Evolutionary conservation across 1,140 invertebrate species (phyloP).

Genomic region (Bombus picipes): DNA sequence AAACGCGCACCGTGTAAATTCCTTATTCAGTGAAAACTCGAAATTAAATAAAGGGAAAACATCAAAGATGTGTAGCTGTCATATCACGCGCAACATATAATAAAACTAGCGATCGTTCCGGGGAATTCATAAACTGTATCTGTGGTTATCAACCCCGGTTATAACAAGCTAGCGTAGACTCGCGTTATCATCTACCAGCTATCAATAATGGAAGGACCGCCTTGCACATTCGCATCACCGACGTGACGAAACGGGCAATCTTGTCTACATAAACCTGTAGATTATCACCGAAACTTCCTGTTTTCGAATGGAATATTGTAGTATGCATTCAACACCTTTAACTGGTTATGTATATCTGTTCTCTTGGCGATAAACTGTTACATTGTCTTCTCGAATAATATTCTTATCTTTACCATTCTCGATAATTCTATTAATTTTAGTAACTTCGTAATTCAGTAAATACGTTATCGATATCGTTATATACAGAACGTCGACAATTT

Average conservation of each 20-base stretch:
- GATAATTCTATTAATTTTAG: too few relatives aligned
- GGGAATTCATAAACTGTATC: conserved; percentile 52
- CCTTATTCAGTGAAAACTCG: not conserved
- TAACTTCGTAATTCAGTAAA: too few relatives aligned
- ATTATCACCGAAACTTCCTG: conserved; percentile 51
- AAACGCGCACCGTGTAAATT: too few relatives aligned
- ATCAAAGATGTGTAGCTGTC: not conserved
- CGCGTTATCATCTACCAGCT: conserved; percentile 47
- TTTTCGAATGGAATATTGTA: not conserved
- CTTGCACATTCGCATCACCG: conserved; percentile 51
- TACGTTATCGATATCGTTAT: not conserved
- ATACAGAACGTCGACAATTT: not conserved
- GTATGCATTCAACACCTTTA: not conserved
- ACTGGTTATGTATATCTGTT: not conserved
- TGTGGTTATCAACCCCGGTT: conserved; percentile 51
- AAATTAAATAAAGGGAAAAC: conserved; percentile 2
- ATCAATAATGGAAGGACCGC: conserved; percentile 61
- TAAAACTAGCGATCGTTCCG: conserved; percentile 34
- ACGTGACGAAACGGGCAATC: conserved; percentile 58
- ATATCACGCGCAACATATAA: not conserved
- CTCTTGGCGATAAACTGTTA: not conserved
- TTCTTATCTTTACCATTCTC: not conserved
- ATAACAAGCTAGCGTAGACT: conserved; percentile 15
- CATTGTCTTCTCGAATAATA: not conserved
- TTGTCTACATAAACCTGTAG: conserved; percentile 58